These are phyloP conservation scores for Rhopilema esculentum DNA, from an alignment of 30 jellyfish, hydroid and myxozoan genomes.

Conservation along the genomic window DNA sequence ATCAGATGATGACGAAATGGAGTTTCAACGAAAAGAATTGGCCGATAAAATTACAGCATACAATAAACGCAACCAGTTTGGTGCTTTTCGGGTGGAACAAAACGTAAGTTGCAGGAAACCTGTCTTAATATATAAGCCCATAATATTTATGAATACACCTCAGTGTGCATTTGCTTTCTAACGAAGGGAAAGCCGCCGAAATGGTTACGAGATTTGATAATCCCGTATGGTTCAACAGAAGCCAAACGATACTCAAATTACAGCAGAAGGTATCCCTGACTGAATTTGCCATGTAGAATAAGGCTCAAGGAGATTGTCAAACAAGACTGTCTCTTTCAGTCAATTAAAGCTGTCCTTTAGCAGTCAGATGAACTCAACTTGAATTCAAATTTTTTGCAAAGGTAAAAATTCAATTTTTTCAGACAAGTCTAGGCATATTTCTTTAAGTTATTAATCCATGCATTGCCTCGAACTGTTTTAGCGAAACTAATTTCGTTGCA, in stretches of 20 bases:
- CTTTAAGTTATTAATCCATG: too few relatives aligned
- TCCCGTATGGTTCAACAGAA: not conserved
- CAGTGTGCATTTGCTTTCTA: not conserved
- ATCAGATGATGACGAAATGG: constrained; percentile 66
- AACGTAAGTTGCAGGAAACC: constrained; percentile 37
- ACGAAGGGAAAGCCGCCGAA: not conserved
- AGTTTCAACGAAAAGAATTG: constrained; percentile 50
- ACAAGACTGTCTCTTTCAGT: too few relatives aligned
- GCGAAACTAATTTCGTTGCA: too few relatives aligned
- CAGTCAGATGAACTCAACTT: too few relatives aligned
- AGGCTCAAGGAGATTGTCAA: too few relatives aligned
- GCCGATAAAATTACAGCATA: constrained; percentile 60
- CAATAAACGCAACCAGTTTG: constrained; percentile 76
- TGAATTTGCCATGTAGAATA: not conserved
- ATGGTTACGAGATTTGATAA: not conserved
- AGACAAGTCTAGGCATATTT: too few relatives aligned
- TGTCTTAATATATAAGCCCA: not conserved
- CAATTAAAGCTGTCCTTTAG: too few relatives aligned
- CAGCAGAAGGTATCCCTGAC: not conserved
- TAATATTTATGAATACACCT: not conserved
- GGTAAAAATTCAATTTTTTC: too few relatives aligned
- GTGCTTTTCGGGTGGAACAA: constrained; percentile 74
- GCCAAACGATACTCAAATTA: not conserved
- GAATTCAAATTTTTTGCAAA: too few relatives aligned
- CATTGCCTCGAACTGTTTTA: too few relatives aligned